These are phyloP conservation scores for Electrophaes corylata DNA, from an alignment of 2,888 invertebrate species.

Conservation along the genomic window DNA sequence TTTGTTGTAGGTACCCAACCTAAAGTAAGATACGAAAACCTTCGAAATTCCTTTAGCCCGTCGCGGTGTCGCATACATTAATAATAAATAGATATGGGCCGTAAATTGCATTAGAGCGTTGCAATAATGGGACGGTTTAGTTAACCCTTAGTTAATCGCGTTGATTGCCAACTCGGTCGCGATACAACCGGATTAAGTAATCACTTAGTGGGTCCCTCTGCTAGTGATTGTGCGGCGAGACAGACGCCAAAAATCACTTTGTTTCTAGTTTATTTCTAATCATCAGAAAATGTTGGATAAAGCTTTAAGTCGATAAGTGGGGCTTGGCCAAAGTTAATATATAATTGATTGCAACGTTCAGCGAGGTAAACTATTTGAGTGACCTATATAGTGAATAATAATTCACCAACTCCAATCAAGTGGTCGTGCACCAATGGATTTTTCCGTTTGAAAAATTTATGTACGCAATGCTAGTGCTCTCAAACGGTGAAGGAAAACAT, in stretches of 20 bases:
- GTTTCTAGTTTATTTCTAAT: conserved; percentile 14
- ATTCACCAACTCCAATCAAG: too few species aligned
- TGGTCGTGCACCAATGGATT: too few species aligned
- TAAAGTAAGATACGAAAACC: background rate
- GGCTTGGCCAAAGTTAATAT: too few species aligned
- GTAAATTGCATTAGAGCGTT: conserved; percentile 39
- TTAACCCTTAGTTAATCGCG: conserved; percentile 74
- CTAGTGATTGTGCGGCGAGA: conserved; percentile 45
- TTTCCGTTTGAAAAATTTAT: too few species aligned
- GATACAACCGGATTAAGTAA: conserved; percentile 69
- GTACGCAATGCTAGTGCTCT: too few species aligned
- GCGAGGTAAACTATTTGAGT: too few species aligned
- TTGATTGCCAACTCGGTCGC: conserved; percentile 66
- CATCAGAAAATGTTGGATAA: background rate
- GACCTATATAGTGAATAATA: too few species aligned
- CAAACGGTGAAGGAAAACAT: too few species aligned
- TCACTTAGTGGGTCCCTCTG: conserved; percentile 67
- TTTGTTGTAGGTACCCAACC: too few species aligned
- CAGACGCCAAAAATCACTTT: conserved; percentile 22
- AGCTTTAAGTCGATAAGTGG: background rate
- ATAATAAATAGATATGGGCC: conserved; percentile 31
- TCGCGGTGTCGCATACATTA: conserved; percentile 11
- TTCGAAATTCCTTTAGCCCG: background rate
- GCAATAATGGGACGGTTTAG: conserved; percentile 61
- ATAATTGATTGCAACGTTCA: too few species aligned